These are phyloP conservation scores for Otocyon megalotis DNA, from an alignment of 2,113 vertebrate species.

Conservation along the genomic window DNA sequence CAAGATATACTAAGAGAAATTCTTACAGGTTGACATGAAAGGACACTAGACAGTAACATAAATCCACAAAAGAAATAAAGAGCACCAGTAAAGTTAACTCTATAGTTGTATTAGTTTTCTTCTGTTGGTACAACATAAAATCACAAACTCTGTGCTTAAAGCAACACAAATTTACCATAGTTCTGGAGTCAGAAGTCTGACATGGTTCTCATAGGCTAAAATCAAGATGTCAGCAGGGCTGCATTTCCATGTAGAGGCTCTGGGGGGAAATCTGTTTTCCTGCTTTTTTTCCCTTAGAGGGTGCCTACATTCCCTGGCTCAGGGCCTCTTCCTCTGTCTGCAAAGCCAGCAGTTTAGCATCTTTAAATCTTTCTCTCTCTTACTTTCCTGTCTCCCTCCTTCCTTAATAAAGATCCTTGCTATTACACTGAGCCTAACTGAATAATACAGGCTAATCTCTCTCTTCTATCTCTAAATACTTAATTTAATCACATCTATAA, in stretches of 20 bases:
- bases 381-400: background rate
- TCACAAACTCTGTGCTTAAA: background rate
- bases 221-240: background rate
- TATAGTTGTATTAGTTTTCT: background rate
- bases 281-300: background rate
- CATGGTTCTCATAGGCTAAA: background rate
- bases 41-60: background rate
- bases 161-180: background rate
- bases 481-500: background rate
- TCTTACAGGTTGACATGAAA: background rate
- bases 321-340: background rate
- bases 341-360: background rate
- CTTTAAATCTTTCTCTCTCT: slow-evolving; percentile 21
- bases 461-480: background rate
- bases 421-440: background rate
- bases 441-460: background rate
- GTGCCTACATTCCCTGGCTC: background rate
- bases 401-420: background rate
- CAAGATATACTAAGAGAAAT: background rate
- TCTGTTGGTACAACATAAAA: background rate
- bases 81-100: background rate
- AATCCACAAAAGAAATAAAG: slow-evolving; percentile 2
- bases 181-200: background rate
- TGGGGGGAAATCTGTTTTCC: background rate
- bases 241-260: background rate